These are phyloP conservation scores for Agrotis ipsilon DNA, from an alignment of 2,888 invertebrate species.

Conservation along the genomic window DNA sequence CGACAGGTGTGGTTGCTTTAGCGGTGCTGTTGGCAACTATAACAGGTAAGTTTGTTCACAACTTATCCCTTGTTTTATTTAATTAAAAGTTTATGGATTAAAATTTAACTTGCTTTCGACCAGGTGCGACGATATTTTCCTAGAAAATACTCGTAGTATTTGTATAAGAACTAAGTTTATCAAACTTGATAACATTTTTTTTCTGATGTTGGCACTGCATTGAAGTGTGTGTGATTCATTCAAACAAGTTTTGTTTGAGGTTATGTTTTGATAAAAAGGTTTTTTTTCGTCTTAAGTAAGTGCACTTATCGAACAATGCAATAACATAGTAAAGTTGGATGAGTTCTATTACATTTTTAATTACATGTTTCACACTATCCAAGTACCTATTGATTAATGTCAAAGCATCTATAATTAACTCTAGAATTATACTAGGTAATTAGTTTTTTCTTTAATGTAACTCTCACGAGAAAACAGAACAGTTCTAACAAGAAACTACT, in stretches of 20 bases:
- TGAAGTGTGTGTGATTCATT: constrained; percentile 72
- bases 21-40: constrained; percentile 85
- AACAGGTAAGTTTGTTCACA: constrained; percentile 82
- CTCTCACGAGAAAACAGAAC: background rate
- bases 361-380: background rate
- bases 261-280: constrained; percentile 69
- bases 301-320: background rate
- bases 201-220: constrained; percentile 70
- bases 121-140: background rate
- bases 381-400: constrained; percentile 8
- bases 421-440: constrained; percentile 15
- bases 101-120: background rate
- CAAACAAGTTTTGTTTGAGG: constrained; percentile 65
- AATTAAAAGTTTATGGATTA: background rate
- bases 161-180: constrained; percentile 29
- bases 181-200: constrained; percentile 59
- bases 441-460: background rate
- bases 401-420: constrained; percentile 22
- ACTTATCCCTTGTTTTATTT: constrained; percentile 26
- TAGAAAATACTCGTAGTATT: constrained; percentile 5
- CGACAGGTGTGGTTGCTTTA: constrained; percentile 89
- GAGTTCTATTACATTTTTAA: background rate
- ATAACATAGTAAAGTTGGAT: constrained; percentile 4
- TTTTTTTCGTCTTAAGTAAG: background rate
- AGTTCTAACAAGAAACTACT: constrained; percentile 17